phyloP scores from a whole-genome alignment of 2,888 invertebrate species.

The Pseudococcus longispinus region DNA sequence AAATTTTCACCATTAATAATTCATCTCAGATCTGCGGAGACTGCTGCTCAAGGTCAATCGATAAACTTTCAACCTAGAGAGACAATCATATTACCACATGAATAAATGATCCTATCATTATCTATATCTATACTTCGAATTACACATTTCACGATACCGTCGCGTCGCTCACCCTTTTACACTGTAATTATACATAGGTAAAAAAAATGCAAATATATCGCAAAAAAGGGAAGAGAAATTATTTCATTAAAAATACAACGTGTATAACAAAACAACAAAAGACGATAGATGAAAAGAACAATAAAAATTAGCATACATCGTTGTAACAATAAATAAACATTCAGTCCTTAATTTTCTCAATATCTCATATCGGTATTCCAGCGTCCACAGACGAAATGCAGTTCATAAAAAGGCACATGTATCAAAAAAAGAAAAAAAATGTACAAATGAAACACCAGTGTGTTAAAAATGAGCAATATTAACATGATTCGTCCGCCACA shows the following conservation, averaged over 20 bases:
- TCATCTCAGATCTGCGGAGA: background rate
- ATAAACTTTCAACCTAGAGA: background rate
- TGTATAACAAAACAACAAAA: constrained; percentile 26
- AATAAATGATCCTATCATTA: background rate
- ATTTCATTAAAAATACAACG: background rate
- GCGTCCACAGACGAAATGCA: background rate
- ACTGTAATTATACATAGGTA: background rate
- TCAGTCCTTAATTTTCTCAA: constrained; percentile 1
- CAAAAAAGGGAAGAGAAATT: background rate
- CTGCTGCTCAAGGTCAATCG: background rate
- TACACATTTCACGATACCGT: background rate
- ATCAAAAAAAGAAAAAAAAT: background rate
- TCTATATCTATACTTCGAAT: background rate
- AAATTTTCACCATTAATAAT: constrained; percentile 15
- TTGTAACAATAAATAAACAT: constrained; percentile 10
- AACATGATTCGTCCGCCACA: background rate
- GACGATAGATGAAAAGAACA: background rate
- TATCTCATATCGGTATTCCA: background rate
- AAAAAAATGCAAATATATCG: background rate
- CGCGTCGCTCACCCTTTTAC: background rate
- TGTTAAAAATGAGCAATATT: background rate
- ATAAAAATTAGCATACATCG: background rate
- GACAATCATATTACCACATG: background rate
- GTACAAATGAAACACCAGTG: background rate
- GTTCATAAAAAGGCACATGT: background rate